Evolutionary conservation across 2,888 invertebrate species (phyloP), one percentile per base, ranked within the genome.

Genomic region (Epinotia ramella): DNA sequence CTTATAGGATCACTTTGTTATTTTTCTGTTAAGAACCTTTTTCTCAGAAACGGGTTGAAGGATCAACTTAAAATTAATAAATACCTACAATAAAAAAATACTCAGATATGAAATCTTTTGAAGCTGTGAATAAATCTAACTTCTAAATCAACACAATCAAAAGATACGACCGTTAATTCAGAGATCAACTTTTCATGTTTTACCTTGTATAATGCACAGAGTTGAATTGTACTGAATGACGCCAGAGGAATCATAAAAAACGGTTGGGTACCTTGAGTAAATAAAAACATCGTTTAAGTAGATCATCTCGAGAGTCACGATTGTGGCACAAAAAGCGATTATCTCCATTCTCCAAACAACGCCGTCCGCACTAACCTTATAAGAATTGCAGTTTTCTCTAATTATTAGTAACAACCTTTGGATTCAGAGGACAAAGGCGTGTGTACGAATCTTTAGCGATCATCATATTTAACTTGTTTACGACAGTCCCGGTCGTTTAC

Each of bases 281-380:
- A 60, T 56, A 67, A 68, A 69, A 69, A 69, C 49, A 69, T 68
- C 44, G 67, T 73, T 73, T 46, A 65, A 57, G 68, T 59, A 33
- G 68, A 68, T 40, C 57, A 40, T 57, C 40, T 57, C 57, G 16
- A 12, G 20, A 11, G 68, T 68, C 68, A 59, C 69, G 46, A 24
- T 60, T 18, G 59, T 28, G 60, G n/a, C 46, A 69, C 57, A 68
- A 68, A 56, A 68, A 65, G 16, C 6, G 16, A 6, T 69, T 24
- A 59, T 59, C 59, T 69, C 20, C 24, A 16, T 46, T 59, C 59
- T 69, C 20, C 24, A 16, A 28, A 46, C 69, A 69, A 69, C 60
- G 69, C n/a, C 46, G 46, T 18, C 16, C 44, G 11, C 11, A 18
- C n/a, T 16, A 46, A 57, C 40, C 59, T 69, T 44, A 46, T 59